These are phyloP conservation scores for Eclectus roratus DNA, from an alignment of 2,113 vertebrate genomes.

Conservation along the genomic window DNA sequence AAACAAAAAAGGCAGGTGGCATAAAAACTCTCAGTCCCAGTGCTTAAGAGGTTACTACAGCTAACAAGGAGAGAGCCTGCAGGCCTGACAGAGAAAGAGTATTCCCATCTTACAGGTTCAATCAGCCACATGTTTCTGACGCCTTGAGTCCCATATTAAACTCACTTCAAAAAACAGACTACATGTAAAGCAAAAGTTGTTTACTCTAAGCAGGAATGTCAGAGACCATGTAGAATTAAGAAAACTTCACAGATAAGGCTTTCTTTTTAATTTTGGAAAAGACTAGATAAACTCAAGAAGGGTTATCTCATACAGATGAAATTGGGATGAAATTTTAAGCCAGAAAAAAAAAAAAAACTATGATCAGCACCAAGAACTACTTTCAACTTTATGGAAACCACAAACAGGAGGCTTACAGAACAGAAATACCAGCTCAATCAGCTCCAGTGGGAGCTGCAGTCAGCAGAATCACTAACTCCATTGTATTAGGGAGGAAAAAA, in stretches of 20 bases:
- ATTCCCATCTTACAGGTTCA: background rate
- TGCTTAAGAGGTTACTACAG: background rate
- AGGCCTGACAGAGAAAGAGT: background rate
- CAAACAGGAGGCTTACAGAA: background rate
- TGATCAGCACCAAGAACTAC: background rate
- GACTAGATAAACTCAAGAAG: background rate
- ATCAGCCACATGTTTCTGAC: background rate
- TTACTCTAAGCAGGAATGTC: conserved; percentile 22
- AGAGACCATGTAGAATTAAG: background rate
- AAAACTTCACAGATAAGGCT: background rate
- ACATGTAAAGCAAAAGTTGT: background rate
- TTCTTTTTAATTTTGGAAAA: background rate
- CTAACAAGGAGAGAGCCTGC: background rate
- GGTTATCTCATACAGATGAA: background rate
- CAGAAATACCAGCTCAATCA: conserved; percentile 6
- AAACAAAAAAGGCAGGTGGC: background rate
- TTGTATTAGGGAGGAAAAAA: background rate
- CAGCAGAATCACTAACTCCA: background rate
- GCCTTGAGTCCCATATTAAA: background rate
- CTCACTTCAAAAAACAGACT: background rate
- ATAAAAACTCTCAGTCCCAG: background rate
- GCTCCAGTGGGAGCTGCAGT: background rate
- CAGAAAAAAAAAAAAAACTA: background rate
- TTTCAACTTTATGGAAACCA: background rate
- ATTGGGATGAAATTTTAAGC: background rate